Conservation (phyloP, 2,888 invertebrate species). For the Eupithecia centaureata region DNA sequence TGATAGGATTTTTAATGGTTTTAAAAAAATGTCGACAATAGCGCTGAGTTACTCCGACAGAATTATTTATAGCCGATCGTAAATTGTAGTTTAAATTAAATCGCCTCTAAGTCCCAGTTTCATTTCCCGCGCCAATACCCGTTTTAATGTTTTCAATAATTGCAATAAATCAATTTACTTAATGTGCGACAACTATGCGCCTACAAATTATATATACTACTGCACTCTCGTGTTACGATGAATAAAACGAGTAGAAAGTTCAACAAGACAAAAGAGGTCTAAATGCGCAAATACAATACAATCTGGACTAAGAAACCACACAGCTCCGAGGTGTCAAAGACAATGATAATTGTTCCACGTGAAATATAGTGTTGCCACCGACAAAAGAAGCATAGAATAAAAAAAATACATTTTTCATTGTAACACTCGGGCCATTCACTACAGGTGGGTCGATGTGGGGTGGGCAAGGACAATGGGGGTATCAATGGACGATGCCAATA, state of each 20-base stretch:
- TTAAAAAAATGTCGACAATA: slow-evolving; percentile 79
- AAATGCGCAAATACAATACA: slow-evolving; percentile 46
- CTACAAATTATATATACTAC: slow-evolving; percentile 29
- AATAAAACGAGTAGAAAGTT: slow-evolving; percentile 22
- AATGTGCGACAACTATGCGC: slow-evolving; percentile 44
- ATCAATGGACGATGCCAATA: slow-evolving; percentile 78
- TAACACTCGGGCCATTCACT: slow-evolving; percentile 75
- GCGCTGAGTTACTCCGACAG: slow-evolving; percentile 68
- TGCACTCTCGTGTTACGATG: slow-evolving; percentile 12
- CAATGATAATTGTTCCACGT: slow-evolving; percentile 83
- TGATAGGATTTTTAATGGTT: slow-evolving; percentile 82
- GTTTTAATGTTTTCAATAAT: slow-evolving; percentile 70
- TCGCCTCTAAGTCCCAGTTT: slow-evolving; percentile 71
- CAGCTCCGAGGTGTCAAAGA: slow-evolving; percentile 77
- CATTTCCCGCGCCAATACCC: slow-evolving; percentile 66
- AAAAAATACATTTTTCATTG: slow-evolving; percentile 78
- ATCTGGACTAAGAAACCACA: slow-evolving; percentile 50
- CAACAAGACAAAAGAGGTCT: slow-evolving; percentile 22
- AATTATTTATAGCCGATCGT: slow-evolving; percentile 78
- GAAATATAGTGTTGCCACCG: slow-evolving; percentile 83
- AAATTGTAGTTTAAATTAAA: slow-evolving; percentile 80
- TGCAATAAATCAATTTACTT: slow-evolving; percentile 70
- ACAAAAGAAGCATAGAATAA: slow-evolving; percentile 69
- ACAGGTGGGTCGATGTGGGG: slow-evolving; percentile 78
- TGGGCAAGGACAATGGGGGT: slow-evolving; percentile 76